phyloP scores from a whole-genome alignment of 1,140 invertebrate genomes.

The Drosophila sp. region DNA sequence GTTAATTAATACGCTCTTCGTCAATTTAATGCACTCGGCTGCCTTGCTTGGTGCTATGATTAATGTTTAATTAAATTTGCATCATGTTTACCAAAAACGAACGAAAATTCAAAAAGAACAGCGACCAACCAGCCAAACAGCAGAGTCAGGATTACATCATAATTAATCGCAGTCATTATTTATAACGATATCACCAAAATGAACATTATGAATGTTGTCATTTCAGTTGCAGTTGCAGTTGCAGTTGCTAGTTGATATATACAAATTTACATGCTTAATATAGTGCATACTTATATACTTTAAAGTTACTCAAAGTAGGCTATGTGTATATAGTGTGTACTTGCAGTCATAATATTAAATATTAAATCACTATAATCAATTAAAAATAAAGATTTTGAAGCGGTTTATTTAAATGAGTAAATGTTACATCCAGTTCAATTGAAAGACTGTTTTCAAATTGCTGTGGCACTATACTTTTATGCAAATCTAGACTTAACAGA shows the following conservation, averaged over 20 bases:
- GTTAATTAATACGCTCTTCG: slow-evolving; percentile 74
- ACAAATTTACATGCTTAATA: background rate
- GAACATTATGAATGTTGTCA: slow-evolving; percentile 30
- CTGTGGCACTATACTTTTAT: too few species aligned
- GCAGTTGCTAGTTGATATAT: background rate
- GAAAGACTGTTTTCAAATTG: too few species aligned
- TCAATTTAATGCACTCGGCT: slow-evolving; percentile 52
- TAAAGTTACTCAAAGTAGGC: background rate
- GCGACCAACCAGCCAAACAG: slow-evolving; percentile 7
- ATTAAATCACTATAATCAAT: too few species aligned
- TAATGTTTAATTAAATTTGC: slow-evolving; percentile 79
- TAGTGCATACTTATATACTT: background rate
- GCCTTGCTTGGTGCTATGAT: slow-evolving; percentile 51
- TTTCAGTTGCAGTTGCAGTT: slow-evolving; percentile 27
- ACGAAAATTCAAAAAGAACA: slow-evolving; percentile 20
- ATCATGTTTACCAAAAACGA: slow-evolving; percentile 34
- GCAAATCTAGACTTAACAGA: too few species aligned
- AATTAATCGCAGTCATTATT: slow-evolving; percentile 78
- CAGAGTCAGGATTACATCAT: slow-evolving; percentile 66
- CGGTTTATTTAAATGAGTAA: too few species aligned
- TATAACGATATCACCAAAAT: slow-evolving; percentile 62
- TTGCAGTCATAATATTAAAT: too few species aligned
- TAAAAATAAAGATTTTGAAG: too few species aligned
- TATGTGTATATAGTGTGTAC: too few species aligned
- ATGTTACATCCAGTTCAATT: too few species aligned